A percentile compares a stretch with the other conserved stretches of the same genome.
Conservation (phyloP, 2,113 vertebrate genomes). For the Nyctereutes procyonoides region DNA sequence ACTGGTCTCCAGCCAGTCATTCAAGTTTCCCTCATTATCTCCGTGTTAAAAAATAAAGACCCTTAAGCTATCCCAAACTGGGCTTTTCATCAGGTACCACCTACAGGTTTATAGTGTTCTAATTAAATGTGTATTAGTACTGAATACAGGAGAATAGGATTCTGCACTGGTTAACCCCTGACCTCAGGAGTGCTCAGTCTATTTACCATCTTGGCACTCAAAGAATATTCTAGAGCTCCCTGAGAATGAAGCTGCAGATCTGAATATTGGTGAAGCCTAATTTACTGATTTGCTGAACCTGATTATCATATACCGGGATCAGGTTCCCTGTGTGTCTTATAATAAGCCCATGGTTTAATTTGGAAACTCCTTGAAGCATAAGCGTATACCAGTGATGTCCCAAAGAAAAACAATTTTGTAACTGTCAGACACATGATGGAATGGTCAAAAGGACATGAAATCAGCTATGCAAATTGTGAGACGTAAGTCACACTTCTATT, state of each 20-base stretch:
- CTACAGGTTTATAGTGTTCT: not conserved
- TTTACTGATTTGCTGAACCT: not conserved
- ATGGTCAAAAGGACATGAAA: slow-evolving; percentile 70
- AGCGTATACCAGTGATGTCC: slow-evolving; percentile 57
- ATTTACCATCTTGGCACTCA: not conserved
- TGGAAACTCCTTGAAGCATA: slow-evolving; percentile 56
- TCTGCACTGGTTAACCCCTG: not conserved
- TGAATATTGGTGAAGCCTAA: not conserved
- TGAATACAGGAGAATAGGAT: not conserved
- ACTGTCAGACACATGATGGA: slow-evolving; percentile 72
- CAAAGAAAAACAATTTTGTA: slow-evolving; percentile 79
- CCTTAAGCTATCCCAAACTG: not conserved
- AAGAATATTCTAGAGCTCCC: not conserved
- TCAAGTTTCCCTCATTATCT: not conserved
- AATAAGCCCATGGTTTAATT: slow-evolving; percentile 55
- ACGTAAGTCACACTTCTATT: slow-evolving; percentile 79
- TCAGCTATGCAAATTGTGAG: slow-evolving; percentile 78
- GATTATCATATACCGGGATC: slow-evolving; percentile 10
- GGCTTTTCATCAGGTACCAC: not conserved
- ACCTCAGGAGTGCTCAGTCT: not conserved
- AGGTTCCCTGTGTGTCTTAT: not conserved
- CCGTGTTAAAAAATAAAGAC: not conserved
- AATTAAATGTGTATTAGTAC: not conserved
- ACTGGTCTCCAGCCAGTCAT: not conserved
- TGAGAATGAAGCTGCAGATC: not conserved